These are phyloP conservation scores for Lontra canadensis DNA, from an alignment of 2,113 vertebrate genomes.

Conservation along the genomic window DNA sequence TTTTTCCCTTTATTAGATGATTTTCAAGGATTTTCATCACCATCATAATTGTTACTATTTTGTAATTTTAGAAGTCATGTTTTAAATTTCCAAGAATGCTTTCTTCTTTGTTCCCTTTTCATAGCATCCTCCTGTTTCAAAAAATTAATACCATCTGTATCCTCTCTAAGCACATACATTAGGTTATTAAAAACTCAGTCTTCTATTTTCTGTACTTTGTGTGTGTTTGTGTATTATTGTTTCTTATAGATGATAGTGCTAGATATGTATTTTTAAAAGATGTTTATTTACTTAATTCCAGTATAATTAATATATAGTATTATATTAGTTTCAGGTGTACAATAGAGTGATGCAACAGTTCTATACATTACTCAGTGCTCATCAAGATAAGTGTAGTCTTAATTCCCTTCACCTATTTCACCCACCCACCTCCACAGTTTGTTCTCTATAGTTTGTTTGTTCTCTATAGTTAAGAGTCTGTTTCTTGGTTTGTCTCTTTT, in stretches of 20 bases:
- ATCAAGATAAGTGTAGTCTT: background rate
- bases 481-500: background rate
- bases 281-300: background rate
- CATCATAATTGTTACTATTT: background rate
- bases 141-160: background rate
- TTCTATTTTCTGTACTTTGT: background rate
- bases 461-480: background rate
- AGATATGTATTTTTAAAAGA: background rate
- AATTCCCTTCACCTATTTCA: background rate
- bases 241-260: background rate
- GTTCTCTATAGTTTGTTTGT: background rate
- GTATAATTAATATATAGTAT: background rate
- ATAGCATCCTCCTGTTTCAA: background rate
- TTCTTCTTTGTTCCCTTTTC: background rate
- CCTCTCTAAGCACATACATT: background rate
- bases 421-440: too few relatives aligned
- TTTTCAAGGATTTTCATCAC: background rate
- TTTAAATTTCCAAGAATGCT: background rate
- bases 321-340: background rate
- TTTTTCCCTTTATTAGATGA: background rate
- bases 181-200: background rate
- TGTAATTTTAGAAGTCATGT: background rate
- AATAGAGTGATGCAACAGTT: background rate
- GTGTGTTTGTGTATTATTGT: background rate
- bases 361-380: background rate